These are phyloP conservation scores for Macroglossus sobrinus DNA, from an alignment of 2,113 vertebrate genomes.

Conservation along the genomic window DNA sequence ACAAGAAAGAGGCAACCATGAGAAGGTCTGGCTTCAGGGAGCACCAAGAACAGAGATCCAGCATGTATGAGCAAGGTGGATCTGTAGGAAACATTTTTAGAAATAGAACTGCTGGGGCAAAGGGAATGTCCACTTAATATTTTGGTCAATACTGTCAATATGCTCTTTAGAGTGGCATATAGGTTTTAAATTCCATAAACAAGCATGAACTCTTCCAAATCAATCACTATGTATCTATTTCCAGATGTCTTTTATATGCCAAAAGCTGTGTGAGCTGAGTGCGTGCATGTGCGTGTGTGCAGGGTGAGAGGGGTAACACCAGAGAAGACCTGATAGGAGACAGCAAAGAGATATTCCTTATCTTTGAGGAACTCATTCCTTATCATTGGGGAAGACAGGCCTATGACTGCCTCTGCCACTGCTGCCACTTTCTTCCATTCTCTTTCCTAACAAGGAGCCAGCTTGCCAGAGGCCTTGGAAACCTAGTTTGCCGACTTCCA, in stretches of 20 bases:
- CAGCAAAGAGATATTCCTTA: neutral
- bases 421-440: neutral
- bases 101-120: neutral
- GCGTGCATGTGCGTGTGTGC: neutral
- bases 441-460: neutral
- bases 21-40: neutral
- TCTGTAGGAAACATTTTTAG: neutral
- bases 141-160: neutral
- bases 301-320: too few relatives aligned
- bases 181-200: neutral
- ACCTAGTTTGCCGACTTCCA: neutral
- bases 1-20: neutral
- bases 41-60: too few relatives aligned
- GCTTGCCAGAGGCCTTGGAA: neutral
- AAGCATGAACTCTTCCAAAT: neutral
- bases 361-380: too few relatives aligned
- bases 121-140: neutral
- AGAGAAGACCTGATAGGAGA: neutral
- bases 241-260: neutral
- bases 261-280: neutral
- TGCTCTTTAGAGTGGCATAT: neutral
- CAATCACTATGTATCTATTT: neutral
- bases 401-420: neutral
- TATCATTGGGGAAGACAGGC: neutral
- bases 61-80: neutral